Conservation (phyloP, 2,113 vertebrate genomes). For the Taurulus bubalis region DNA sequence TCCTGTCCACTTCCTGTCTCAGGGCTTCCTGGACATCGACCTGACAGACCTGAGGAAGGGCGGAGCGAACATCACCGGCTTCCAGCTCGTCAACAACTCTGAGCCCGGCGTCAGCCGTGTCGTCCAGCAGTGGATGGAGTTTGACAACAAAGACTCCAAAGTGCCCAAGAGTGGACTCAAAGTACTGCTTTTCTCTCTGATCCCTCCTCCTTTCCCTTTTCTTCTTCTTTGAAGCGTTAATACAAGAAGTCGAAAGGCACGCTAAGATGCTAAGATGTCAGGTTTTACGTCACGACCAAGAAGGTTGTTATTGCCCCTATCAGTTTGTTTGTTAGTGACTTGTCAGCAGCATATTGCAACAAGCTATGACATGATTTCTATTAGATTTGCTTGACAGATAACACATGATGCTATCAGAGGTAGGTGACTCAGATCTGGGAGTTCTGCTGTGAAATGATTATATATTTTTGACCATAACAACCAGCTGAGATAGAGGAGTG, state of each 20-base stretch:
- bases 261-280: neutral
- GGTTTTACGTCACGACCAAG: neutral
- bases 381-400: neutral
- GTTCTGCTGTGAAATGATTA: constrained; percentile 21
- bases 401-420: constrained; percentile 8
- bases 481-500: neutral
- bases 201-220: neutral
- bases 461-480: constrained; percentile 24
- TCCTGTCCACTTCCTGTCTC: constrained; percentile 30
- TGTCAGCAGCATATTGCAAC: constrained; percentile 15
- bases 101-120: constrained; percentile 89
- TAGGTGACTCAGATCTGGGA: constrained; percentile 9
- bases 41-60: constrained; percentile 94
- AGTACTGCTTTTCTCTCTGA: constrained; percentile 72
- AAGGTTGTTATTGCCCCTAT: constrained; percentile 20
- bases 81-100: constrained; percentile 95
- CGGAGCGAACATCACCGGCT: constrained; percentile 96
- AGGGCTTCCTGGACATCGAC: constrained; percentile 99
- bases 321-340: constrained; percentile 20
- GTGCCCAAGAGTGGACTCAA: constrained; percentile 92
- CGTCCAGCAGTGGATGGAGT: constrained; percentile 94
- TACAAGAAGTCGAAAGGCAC: neutral
- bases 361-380: constrained; percentile 25
- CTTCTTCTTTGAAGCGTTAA: neutral
- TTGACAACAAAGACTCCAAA: constrained; percentile 94